Evolutionary conservation across 2,888 invertebrate species (phyloP).

Genomic region (Argyra leucocephala): DNA sequence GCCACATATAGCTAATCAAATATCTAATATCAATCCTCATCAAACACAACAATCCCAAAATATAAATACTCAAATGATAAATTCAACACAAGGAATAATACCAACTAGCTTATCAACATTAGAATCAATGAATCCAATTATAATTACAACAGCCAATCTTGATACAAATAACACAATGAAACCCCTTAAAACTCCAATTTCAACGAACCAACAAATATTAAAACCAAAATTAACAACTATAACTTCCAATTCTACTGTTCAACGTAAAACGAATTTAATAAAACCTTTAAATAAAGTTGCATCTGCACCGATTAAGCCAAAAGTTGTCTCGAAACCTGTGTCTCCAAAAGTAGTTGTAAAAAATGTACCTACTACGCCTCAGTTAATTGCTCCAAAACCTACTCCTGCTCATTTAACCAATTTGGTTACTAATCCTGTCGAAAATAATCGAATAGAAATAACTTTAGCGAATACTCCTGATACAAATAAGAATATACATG

Average conservation of each 20-base stretch:
- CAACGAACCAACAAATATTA: slow-evolving; percentile 12
- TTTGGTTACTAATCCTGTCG: neutral
- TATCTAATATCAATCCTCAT: slow-evolving; percentile 11
- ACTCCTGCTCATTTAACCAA: slow-evolving; percentile 26
- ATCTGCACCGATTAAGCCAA: slow-evolving; percentile 23
- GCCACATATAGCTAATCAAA: slow-evolving; percentile 19
- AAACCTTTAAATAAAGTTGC: slow-evolving; percentile 20
- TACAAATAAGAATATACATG: neutral
- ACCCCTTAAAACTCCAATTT: neutral
- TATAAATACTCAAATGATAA: neutral
- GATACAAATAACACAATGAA: neutral
- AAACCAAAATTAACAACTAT: slow-evolving; percentile 8
- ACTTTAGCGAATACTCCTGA: neutral
- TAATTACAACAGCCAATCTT: neutral
- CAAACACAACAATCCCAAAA: slow-evolving; percentile 4
- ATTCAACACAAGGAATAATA: neutral
- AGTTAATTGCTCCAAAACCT: slow-evolving; percentile 35
- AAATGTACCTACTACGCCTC: slow-evolving; percentile 28
- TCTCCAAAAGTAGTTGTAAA: slow-evolving; percentile 14
- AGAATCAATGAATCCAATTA: neutral
- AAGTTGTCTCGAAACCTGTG: slow-evolving; percentile 22
- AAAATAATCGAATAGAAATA: slow-evolving; percentile 5
- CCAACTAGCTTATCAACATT: slow-evolving; percentile 8
- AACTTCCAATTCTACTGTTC: slow-evolving; percentile 11
- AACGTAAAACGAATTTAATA: slow-evolving; percentile 22